Evolutionary conservation across 2,113 vertebrate species (phyloP).

Genomic region (Paratilapia polleni): DNA sequence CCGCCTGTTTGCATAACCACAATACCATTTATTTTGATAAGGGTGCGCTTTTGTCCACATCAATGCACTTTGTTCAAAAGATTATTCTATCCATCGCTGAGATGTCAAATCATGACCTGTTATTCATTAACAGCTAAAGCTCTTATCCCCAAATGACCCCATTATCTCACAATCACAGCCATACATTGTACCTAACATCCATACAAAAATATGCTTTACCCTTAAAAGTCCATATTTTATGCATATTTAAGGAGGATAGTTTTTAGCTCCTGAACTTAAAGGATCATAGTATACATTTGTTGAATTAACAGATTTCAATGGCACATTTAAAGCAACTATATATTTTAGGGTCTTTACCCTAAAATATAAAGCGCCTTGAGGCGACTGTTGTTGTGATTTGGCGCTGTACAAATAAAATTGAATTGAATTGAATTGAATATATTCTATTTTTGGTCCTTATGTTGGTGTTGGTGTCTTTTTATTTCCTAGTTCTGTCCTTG

Average conservation of each 20-base stretch:
- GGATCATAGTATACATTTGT: background rate
- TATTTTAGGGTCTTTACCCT: too few species aligned
- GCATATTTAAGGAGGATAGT: background rate
- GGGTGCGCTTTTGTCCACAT: background rate
- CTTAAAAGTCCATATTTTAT: background rate
- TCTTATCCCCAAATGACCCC: slow-evolving; percentile 5
- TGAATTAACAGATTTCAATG: too few species aligned
- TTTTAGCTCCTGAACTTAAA: background rate
- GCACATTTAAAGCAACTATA: too few species aligned
- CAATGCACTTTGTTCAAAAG: background rate
- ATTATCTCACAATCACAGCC: background rate
- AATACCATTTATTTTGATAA: background rate
- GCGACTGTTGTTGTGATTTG: too few species aligned
- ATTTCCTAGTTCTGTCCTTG: too few species aligned
- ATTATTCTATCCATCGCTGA: background rate
- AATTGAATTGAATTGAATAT: too few species aligned
- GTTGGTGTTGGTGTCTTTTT: too few species aligned
- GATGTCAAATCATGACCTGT: background rate
- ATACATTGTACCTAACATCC: background rate
- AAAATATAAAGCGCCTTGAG: too few species aligned
- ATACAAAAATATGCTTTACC: background rate
- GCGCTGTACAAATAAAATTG: too few species aligned
- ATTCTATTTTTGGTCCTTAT: too few species aligned
- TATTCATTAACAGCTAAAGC: background rate
- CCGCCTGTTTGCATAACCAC: background rate